Evolutionary conservation across 2,113 vertebrate genomes (phyloP).

Genomic region (Nanorana parkeri): DNA sequence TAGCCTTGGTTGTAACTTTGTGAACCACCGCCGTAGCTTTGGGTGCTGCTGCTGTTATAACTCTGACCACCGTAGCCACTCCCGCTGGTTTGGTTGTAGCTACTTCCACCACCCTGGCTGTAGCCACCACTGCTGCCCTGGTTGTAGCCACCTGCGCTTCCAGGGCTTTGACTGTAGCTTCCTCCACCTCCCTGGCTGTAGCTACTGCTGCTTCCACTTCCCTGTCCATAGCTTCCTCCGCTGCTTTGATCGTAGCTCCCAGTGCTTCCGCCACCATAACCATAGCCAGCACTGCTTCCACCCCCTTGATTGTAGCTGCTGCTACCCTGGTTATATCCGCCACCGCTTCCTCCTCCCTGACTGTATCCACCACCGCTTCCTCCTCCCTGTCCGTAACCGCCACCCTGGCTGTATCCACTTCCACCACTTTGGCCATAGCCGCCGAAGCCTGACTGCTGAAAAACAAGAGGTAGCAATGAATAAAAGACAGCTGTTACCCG

Average conservation of each 20-base stretch:
- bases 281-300: conserved; percentile 51
- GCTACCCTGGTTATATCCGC: conserved; percentile 25
- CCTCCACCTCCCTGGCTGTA: neutral
- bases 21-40: conserved; percentile 74
- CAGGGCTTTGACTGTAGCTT: conserved; percentile 59
- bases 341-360: conserved; percentile 68
- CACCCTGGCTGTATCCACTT: neutral
- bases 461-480: neutral
- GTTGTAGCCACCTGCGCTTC: conserved; percentile 67
- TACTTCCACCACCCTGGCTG: conserved; percentile 59
- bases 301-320: conserved; percentile 74
- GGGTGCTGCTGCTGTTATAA: conserved; percentile 73
- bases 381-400: conserved; percentile 60
- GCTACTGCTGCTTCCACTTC: neutral
- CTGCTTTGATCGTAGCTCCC: neutral
- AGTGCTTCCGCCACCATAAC: conserved; percentile 50
- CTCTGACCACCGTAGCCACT: conserved; percentile 69
- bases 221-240: neutral
- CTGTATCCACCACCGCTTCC: conserved; percentile 71
- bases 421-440: conserved; percentile 76
- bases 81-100: conserved; percentile 69
- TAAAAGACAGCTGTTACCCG: neutral
- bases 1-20: conserved; percentile 84
- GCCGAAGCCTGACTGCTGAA: conserved; percentile 59
- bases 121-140: conserved; percentile 69